Percentiles rank a stretch among this genome's conserved stretches.
Evolutionary conservation across 30 jellyfish, hydroid and myxozoan genomes (phyloP).

Genomic region (Aurelia sp.): DNA sequence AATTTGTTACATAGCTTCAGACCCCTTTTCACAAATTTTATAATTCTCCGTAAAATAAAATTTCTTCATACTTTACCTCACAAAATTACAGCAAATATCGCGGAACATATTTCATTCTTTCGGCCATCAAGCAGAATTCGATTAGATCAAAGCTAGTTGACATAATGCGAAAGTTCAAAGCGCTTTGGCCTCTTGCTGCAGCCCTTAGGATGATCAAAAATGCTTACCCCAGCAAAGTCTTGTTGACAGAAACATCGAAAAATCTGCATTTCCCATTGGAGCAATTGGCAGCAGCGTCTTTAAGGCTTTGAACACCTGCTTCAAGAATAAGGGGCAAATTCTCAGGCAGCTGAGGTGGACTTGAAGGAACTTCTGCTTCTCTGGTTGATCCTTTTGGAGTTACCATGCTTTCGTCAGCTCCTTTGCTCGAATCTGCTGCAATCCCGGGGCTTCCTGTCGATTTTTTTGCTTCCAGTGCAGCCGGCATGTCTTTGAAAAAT

Average conservation of each 20-base stretch:
- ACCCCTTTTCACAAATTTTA: no score
- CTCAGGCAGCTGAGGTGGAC: slow-evolving; percentile 84
- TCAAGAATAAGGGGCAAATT: slow-evolving; percentile 71
- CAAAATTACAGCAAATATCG: no score
- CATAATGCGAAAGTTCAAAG: no score
- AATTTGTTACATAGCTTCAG: no score
- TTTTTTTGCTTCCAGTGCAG: neutral
- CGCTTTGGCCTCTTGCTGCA: no score
- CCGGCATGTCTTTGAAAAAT: neutral
- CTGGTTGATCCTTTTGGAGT: slow-evolving; percentile 35
- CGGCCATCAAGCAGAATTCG: no score
- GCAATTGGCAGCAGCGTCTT: slow-evolving; percentile 81
- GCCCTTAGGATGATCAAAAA: no score
- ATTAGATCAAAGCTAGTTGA: no score
- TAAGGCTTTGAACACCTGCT: slow-evolving; percentile 69
- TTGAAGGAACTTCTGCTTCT: slow-evolving; percentile 52
- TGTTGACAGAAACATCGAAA: slow-evolving; percentile 82
- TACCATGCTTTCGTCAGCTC: neutral
- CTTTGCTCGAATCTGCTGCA: neutral
- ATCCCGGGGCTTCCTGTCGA: neutral
- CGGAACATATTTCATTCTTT: no score
- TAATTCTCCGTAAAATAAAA: no score
- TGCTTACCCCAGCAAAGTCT: slow-evolving; percentile 83
- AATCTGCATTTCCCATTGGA: slow-evolving; percentile 87
- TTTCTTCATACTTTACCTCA: no score